Conservation (phyloP, 2,113 vertebrate genomes). For the Ramphastos sulfuratus region DNA sequence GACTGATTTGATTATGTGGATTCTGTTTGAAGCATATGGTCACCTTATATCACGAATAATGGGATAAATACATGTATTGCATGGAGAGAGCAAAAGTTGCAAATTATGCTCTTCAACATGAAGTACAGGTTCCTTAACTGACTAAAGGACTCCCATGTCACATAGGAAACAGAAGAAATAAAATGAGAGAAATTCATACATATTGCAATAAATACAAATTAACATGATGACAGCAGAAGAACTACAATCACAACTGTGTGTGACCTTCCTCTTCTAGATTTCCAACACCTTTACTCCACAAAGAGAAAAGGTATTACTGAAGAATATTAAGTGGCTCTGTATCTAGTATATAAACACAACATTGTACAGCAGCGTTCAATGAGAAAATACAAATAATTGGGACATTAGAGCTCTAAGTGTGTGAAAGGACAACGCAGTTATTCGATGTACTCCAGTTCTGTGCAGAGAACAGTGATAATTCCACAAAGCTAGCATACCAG, state of each 20-base stretch:
- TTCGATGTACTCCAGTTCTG: too few species aligned
- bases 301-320: not conserved
- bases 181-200: not conserved
- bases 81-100: accelerated
- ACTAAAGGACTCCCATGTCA: not conserved
- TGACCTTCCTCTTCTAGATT: not conserved
- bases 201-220: not conserved
- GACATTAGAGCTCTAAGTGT: not conserved
- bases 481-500: too few species aligned
- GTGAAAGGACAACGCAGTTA: too few species aligned
- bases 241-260: not conserved
- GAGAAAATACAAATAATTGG: not conserved
- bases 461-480: too few species aligned
- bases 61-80: not conserved
- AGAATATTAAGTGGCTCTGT: not conserved
- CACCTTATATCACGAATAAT: not conserved
- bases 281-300: not conserved
- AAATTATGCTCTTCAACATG: not conserved
- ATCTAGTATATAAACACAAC: not conserved
- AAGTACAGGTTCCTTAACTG: not conserved
- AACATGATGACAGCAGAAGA: not conserved
- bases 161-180: not conserved
- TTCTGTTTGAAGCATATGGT: not conserved
- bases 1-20: not conserved
- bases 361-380: not conserved